phyloP scores from a whole-genome alignment of 2,888 invertebrate species.

The Plebejus anna region DNA sequence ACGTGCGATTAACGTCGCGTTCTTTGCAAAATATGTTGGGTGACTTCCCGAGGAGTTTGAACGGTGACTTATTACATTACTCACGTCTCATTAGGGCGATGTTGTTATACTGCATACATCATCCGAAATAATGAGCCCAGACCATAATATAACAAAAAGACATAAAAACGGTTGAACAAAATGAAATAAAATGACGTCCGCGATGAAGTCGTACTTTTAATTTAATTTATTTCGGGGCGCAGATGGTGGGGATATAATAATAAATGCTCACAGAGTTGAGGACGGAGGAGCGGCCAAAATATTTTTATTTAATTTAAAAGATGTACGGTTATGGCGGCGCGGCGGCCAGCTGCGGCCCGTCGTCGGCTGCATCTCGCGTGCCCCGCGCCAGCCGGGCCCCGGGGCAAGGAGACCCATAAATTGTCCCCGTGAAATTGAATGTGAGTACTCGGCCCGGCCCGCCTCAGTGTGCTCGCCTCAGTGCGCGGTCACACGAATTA shows the following conservation, averaged over 20 bases:
- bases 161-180: background rate
- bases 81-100: constrained; percentile 2
- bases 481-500: background rate
- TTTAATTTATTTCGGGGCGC: background rate
- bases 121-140: background rate
- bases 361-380: background rate
- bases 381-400: background rate
- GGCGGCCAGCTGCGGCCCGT: background rate
- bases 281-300: background rate
- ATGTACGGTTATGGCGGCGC: background rate
- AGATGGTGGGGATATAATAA: background rate
- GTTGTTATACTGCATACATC: background rate
- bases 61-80: constrained; percentile 18
- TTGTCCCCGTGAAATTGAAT: constrained; percentile 4
- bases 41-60: constrained; percentile 5
- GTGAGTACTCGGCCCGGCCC: background rate
- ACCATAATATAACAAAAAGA: background rate
- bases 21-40: constrained; percentile 9
- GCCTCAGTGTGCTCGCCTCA: background rate
- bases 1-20: background rate
- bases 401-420: background rate
- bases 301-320: constrained; percentile 9
- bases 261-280: background rate
- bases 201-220: background rate
- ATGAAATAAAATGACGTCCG: background rate